These are phyloP conservation scores for Drosophila niveifrons DNA, from an alignment of 2,888 invertebrate species.

Conservation along the genomic window DNA sequence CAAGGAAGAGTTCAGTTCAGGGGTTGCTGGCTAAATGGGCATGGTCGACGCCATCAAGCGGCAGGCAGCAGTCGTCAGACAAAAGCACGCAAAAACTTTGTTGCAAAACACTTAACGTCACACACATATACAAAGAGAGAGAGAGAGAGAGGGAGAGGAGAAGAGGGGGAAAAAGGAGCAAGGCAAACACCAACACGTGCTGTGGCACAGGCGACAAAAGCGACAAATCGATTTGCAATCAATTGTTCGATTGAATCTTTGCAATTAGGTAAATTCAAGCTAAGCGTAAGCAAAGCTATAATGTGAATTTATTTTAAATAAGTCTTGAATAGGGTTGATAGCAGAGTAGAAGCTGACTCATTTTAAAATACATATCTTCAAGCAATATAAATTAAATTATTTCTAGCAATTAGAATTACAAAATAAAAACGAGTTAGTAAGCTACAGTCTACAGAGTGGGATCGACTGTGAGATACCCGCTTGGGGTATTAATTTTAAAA, in stretches of 20 bases:
- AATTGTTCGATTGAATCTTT: background rate
- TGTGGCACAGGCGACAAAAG: constrained; percentile 46
- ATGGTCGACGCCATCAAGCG: constrained; percentile 32
- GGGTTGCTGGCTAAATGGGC: background rate
- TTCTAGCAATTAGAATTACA: too few species aligned
- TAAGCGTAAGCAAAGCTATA: too few species aligned
- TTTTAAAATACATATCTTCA: too few species aligned
- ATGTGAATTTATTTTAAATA: too few species aligned
- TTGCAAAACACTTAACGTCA: constrained; percentile 74
- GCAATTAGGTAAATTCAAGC: too few species aligned
- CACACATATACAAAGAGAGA: constrained; percentile 33
- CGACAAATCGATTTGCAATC: constrained; percentile 2
- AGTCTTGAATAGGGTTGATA: too few species aligned
- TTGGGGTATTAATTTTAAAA: too few species aligned
- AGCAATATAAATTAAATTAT: too few species aligned
- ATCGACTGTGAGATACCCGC: too few species aligned
- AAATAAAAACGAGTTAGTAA: too few species aligned
- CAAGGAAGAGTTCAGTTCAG: constrained; percentile 3
- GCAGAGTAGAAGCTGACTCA: too few species aligned
- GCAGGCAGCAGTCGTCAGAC: constrained; percentile 56
- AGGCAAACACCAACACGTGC: constrained; percentile 12
- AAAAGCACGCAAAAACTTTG: constrained; percentile 76
- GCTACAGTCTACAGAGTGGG: too few species aligned
- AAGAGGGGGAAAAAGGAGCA: background rate
- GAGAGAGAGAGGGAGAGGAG: background rate